A percentile compares a stretch with the other conserved stretches of the same genome.
phyloP scores from a whole-genome alignment of 2,797 vertebrate species.

The Hafferia zeledoni region DNA sequence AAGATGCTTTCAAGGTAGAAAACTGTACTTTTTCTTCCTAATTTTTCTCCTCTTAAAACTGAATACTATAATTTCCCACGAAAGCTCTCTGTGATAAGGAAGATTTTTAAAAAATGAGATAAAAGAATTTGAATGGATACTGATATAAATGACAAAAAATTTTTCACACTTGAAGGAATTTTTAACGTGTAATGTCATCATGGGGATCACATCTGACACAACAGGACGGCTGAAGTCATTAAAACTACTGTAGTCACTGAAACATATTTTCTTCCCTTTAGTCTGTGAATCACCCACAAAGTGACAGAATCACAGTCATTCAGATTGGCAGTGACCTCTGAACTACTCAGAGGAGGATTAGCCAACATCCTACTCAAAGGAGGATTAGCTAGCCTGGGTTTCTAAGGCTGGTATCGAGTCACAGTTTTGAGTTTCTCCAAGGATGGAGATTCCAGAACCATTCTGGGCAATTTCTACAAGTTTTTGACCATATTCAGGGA shows the following conservation, averaged over 20 bases:
- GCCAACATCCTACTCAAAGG: background rate
- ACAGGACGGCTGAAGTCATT: background rate
- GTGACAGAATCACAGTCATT: background rate
- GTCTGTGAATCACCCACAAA: background rate
- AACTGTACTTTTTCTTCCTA: background rate
- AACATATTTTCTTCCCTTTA: background rate
- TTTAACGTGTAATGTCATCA: background rate
- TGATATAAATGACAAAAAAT: background rate
- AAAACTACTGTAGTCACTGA: background rate
- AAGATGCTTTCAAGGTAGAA: background rate
- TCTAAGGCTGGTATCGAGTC: accelerated
- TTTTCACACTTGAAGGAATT: background rate
- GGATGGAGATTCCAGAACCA: background rate
- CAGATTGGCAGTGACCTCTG: background rate
- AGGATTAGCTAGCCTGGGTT: background rate
- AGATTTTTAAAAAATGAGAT: background rate
- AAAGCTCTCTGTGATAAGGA: background rate
- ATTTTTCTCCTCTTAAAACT: background rate
- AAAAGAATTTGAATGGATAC: background rate
- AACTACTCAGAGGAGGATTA: background rate
- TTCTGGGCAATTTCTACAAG: background rate
- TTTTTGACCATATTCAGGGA: background rate
- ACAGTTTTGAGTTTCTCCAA: background rate
- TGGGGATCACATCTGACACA: background rate
- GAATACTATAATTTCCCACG: background rate